A percentile compares a stretch with the other conserved stretches of the same genome.
These are phyloP conservation scores for Psittacus erithacus DNA, from an alignment of 2,113 vertebrate genomes.

Conservation along the genomic window DNA sequence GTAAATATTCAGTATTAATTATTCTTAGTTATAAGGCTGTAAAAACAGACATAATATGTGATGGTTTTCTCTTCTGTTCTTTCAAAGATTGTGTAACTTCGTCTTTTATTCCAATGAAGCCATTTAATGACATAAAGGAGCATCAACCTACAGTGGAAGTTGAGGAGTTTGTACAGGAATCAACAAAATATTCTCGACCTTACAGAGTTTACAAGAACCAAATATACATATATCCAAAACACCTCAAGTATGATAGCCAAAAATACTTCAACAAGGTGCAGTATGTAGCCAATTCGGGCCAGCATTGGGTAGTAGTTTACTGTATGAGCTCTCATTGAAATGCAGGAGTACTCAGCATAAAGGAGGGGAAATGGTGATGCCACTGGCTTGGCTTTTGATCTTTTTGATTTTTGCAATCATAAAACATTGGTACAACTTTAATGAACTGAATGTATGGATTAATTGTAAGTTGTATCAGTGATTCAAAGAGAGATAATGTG, in stretches of 20 bases:
- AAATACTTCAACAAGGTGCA: constrained; percentile 96
- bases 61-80: constrained; percentile 65
- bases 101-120: constrained; percentile 92
- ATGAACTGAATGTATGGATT: background rate
- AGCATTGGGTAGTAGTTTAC: background rate
- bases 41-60: background rate
- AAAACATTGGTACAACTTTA: background rate
- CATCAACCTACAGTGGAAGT: constrained; percentile 89
- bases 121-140: constrained; percentile 84
- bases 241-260: constrained; percentile 97
- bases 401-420: background rate
- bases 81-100: constrained; percentile 93
- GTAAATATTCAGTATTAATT: background rate
- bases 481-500: background rate
- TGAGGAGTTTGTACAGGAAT: constrained; percentile 93
- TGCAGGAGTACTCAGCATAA: background rate
- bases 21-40: background rate
- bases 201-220: constrained; percentile 95
- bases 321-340: background rate
- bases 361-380: background rate
- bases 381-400: background rate
- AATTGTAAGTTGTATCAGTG: background rate
- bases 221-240: constrained; percentile 96
- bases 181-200: constrained; percentile 90
- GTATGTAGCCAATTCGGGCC: background rate